Conservation (phyloP, 1,140 invertebrate species). For the Trachelipus rathkii region DNA sequence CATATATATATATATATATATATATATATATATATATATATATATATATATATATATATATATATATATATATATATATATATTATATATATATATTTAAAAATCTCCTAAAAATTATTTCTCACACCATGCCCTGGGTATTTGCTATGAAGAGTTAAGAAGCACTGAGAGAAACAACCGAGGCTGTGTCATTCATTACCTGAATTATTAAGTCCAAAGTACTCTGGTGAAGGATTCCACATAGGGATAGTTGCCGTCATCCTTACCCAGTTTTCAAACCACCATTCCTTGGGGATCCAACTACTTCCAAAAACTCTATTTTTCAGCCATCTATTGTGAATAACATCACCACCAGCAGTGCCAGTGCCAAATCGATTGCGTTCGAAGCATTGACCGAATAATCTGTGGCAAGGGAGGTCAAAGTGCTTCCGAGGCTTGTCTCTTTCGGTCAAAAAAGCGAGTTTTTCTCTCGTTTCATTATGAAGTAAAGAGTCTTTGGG, state of each 20-base stretch:
- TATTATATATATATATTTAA: too few relatives aligned
- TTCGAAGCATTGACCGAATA: neutral
- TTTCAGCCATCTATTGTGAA: neutral
- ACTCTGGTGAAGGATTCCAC: neutral
- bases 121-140: too few relatives aligned
- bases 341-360: neutral
- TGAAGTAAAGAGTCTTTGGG: neutral
- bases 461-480: neutral
- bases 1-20: too few relatives aligned
- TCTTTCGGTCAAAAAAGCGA: neutral
- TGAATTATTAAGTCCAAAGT: neutral
- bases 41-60: too few relatives aligned
- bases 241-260: neutral
- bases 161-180: too few relatives aligned
- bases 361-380: neutral
- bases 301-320: neutral
- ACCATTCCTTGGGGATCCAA: neutral
- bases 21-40: too few relatives aligned
- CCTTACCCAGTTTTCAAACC: neutral
- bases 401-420: neutral
- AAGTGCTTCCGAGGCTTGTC: slow-evolving; percentile 2
- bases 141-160: too few relatives aligned
- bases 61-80: too few relatives aligned
- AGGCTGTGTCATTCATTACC: neutral
- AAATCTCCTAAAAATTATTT: too few relatives aligned